Conservation (phyloP, 2,888 invertebrate genomes). For the Spicauda simplicius region DNA sequence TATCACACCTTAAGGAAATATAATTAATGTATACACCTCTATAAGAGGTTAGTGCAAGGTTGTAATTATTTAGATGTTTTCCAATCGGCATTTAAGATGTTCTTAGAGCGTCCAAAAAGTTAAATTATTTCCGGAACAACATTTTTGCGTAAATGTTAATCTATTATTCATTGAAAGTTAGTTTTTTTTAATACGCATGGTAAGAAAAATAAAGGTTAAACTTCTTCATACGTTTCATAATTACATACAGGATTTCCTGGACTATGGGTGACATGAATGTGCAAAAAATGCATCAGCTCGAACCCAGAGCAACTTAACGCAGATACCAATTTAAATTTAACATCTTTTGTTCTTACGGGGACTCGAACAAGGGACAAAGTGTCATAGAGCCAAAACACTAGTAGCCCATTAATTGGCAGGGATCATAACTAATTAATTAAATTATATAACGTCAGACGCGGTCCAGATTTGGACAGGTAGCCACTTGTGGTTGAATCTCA, state of each 20-base stretch:
- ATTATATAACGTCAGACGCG: background rate
- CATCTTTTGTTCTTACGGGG: no score
- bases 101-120: constrained; percentile 5
- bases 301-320: no score
- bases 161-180: constrained; percentile 14
- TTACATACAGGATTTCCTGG: no score
- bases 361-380: no score
- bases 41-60: constrained; percentile 16
- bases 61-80: constrained; percentile 18
- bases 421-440: background rate
- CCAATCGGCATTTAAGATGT: constrained; percentile 7
- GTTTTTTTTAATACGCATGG: background rate
- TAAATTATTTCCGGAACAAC: constrained; percentile 25
- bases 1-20: background rate
- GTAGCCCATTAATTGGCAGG: no score
- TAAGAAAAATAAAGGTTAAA: no score
- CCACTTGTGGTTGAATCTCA: background rate
- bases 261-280: no score
- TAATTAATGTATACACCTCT: background rate
- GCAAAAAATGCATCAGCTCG: no score
- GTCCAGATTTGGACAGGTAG: background rate
- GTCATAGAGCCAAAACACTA: no score
- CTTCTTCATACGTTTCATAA: no score
- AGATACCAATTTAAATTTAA: no score
- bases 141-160: constrained; percentile 31